Percentiles rank a stretch among this genome's conserved stretches.
phyloP scores from a whole-genome alignment of 2,888 invertebrate species.

The Lomographa bimaculata region DNA sequence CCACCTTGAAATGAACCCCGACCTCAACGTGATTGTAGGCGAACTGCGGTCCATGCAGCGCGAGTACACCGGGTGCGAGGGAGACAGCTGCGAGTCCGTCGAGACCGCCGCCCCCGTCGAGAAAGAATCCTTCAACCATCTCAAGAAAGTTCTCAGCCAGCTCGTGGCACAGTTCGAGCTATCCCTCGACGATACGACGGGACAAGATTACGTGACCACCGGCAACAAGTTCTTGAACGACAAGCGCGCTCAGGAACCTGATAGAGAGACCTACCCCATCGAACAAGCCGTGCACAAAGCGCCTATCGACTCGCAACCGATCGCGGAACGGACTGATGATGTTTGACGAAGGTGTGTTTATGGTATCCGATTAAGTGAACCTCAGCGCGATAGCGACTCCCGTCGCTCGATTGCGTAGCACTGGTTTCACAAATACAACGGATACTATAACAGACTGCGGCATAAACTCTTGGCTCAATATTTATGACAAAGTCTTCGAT shows the following conservation, averaged over 20 bases:
- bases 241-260: constrained; percentile 24
- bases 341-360: constrained; percentile 29
- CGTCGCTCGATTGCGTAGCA: too few relatives aligned
- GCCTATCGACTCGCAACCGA: too few relatives aligned
- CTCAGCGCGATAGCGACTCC: too few relatives aligned
- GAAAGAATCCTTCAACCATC: constrained; percentile 64
- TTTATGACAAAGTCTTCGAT: too few relatives aligned
- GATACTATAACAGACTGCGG: too few relatives aligned
- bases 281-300: too few relatives aligned
- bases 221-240: constrained; percentile 39
- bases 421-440: too few relatives aligned
- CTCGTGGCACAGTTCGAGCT: constrained; percentile 68
- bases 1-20: constrained; percentile 81
- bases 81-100: constrained; percentile 50
- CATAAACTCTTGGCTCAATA: too few relatives aligned
- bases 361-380: constrained; percentile 5
- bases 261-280: too few relatives aligned
- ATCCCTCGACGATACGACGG: constrained; percentile 41
- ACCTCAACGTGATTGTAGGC: constrained; percentile 79
- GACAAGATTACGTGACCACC: constrained; percentile 27
- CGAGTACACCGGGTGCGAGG: constrained; percentile 51
- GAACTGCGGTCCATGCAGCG: constrained; percentile 69
- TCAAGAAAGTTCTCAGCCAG: constrained; percentile 71
- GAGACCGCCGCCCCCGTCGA: constrained; percentile 38
- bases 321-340: constrained; percentile 11